A percentile compares a stretch with the other conserved stretches of the same genome.
These are phyloP conservation scores for Otus scops DNA, from an alignment of 2,797 vertebrate species.

Conservation along the genomic window DNA sequence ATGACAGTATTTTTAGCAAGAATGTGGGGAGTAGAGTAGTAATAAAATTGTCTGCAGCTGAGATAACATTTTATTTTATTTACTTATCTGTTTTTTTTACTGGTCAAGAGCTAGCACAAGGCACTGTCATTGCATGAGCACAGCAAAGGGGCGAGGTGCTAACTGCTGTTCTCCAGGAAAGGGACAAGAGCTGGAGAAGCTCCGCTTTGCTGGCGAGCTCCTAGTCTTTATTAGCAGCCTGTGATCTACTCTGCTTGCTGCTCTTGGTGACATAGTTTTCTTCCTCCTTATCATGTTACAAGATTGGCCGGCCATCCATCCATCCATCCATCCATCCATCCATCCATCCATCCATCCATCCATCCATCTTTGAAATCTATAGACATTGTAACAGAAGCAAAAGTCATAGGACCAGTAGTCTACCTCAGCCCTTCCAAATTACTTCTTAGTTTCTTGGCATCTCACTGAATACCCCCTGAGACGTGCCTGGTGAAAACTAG, in stretches of 20 bases:
- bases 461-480: background rate
- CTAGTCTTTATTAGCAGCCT: background rate
- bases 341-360: background rate
- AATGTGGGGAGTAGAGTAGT: background rate
- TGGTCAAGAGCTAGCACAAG: background rate
- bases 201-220: background rate
- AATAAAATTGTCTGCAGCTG: slow-evolving; percentile 55
- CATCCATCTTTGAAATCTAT: background rate
- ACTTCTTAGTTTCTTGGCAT: background rate
- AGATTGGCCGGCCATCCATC: background rate
- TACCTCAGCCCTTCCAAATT: background rate
- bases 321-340: background rate
- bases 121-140: background rate
- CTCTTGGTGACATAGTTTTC: background rate
- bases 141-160: background rate
- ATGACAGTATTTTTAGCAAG: slow-evolving; percentile 46
- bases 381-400: background rate
- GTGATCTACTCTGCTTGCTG: background rate
- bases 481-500: background rate
- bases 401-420: background rate
- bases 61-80: slow-evolving; percentile 59
- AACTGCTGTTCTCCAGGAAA: background rate
- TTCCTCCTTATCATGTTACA: background rate
- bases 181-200: background rate
- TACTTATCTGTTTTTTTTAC: background rate